Evolutionary conservation across 2,888 invertebrate genomes (phyloP).

Genomic region (Melipona beecheii): DNA sequence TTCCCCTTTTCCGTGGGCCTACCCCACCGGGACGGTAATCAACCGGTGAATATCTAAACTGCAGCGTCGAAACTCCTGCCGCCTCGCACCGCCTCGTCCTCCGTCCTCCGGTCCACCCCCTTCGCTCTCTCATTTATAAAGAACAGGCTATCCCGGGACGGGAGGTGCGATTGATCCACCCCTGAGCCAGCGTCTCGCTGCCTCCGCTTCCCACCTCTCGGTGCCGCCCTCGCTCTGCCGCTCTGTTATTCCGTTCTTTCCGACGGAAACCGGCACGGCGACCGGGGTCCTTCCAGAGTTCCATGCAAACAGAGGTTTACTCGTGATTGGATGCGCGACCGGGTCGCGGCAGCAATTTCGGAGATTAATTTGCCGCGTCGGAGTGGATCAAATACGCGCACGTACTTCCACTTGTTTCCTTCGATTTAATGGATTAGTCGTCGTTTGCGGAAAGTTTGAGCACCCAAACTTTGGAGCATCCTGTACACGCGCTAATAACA

Average conservation of each 20-base stretch:
- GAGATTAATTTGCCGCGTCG: not conserved
- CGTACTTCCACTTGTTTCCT: no score
- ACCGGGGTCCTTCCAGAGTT: slow-evolving; percentile 5
- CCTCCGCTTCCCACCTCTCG: not conserved
- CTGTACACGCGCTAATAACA: not conserved
- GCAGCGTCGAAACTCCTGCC: slow-evolving; percentile 74
- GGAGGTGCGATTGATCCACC: slow-evolving; percentile 80
- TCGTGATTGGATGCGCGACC: not conserved
- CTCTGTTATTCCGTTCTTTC: slow-evolving; percentile 33
- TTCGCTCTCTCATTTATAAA: slow-evolving; percentile 82
- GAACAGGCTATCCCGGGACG: slow-evolving; percentile 74
- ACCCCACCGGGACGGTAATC: slow-evolving; percentile 80
- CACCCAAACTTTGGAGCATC: no score
- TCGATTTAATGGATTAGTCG: no score
- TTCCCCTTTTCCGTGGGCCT: slow-evolving; percentile 71
- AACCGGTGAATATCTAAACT: slow-evolving; percentile 84
- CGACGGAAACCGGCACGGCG: slow-evolving; percentile 1
- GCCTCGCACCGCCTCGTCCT: slow-evolving; percentile 50
- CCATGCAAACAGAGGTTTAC: not conserved
- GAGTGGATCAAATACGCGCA: not conserved
- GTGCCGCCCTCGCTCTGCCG: slow-evolving; percentile 6
- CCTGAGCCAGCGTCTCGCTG: slow-evolving; percentile 31
- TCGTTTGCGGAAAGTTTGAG: no score
- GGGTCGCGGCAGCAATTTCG: not conserved
- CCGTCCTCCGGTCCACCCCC: slow-evolving; percentile 55